These are phyloP conservation scores for Galbula dea DNA, from an alignment of 2,113 vertebrate species.

Conservation along the genomic window DNA sequence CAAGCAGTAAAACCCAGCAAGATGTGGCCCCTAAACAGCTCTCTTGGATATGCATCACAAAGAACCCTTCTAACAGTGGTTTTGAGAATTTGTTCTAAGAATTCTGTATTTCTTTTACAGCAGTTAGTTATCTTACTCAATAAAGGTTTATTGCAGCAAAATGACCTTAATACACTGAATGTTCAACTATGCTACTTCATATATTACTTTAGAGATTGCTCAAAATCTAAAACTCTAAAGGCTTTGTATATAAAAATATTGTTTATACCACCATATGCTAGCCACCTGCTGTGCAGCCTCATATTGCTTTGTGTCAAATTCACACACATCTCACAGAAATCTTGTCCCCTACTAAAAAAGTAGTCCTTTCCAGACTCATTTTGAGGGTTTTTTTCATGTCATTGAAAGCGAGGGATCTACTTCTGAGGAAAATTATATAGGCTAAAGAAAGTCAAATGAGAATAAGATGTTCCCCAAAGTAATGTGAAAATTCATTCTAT, in stretches of 20 bases:
- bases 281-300: background rate
- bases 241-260: background rate
- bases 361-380: background rate
- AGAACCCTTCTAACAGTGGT: background rate
- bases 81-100: background rate
- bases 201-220: background rate
- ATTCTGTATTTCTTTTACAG: background rate
- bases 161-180: background rate
- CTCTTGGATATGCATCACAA: background rate
- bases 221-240: background rate
- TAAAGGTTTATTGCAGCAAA: background rate
- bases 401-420: background rate
- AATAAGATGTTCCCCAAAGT: background rate
- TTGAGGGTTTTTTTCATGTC: background rate
- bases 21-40: background rate
- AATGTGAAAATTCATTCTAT: background rate
- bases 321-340: background rate
- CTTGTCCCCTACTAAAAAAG: background rate
- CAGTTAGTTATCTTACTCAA: background rate
- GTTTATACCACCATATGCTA: background rate
- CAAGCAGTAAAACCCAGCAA: background rate
- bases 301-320: background rate
- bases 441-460: background rate
- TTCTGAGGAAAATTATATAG: background rate
- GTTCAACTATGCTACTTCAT: background rate